Base-by-base conservation (phyloP, 2,113 vertebrate species). In the Sprattus sprattus region DNA sequence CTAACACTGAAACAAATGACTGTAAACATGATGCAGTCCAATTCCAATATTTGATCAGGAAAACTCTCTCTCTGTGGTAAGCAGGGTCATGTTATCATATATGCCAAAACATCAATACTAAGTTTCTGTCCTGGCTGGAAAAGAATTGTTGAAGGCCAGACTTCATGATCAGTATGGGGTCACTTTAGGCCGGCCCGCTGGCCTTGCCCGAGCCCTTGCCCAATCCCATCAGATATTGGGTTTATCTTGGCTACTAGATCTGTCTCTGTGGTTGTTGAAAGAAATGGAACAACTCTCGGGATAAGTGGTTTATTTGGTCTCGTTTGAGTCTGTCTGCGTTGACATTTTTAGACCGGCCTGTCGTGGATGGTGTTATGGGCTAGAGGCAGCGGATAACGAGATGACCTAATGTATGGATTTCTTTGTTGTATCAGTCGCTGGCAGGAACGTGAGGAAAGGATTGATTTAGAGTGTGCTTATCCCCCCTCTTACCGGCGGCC, bases 401-500 rank as follows among this genome's bases (percentile, higher is more conserved):
- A 39, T 78, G 71, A 78, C 28, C 71, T 78, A 78, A 78, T 39
- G 71, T 15, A 44, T 78, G 71, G 32, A 78, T 78, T 78, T 16
- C 28, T 16, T 32, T 78, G 71, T 78, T 78, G 11, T 28, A 78
- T 39, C 71, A 78, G 71, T 78, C 11, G 32, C 71, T 4, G 3
- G 71, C 71, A 39, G 71, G 32, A 78, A 45, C 9, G 82, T 83
- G 84, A 81, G 45, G 49, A 83, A 78, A 81, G 84, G 71, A 16
- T 20, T 85, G 83, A 87, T 87, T 87, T 87, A 87, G 10, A 47
- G 84, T 15, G 71, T 78, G 71, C 71, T 15, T 78, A 16, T 78
- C 13, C 71, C 3, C 3, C 6, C 71, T 44, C 71, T 32, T 25
- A 50, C 44, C n/a, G 45, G 44, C 13, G 32, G 11, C 60, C n/a